Percentiles rank a stretch among this genome's conserved stretches.
These are phyloP conservation scores for Melanostigma gelatinosum DNA, from an alignment of 2,113 vertebrate species.

Conservation along the genomic window DNA sequence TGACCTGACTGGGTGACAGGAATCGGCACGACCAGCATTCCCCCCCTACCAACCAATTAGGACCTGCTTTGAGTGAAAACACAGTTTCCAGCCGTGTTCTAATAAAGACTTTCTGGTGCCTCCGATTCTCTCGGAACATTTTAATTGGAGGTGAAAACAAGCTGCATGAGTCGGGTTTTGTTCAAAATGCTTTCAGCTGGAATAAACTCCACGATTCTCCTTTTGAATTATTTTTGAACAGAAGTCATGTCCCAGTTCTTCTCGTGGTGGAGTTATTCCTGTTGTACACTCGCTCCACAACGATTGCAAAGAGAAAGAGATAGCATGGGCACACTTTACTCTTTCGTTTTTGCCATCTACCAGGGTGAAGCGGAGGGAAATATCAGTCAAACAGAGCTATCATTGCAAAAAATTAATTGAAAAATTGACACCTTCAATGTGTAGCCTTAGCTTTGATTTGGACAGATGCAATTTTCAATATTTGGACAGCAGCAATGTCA, in stretches of 20 bases:
- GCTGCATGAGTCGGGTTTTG: background rate
- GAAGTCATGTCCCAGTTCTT: constrained; percentile 47
- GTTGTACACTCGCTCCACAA: constrained; percentile 2
- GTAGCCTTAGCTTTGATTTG: background rate
- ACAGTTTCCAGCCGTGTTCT: background rate
- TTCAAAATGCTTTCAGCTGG: constrained; percentile 32
- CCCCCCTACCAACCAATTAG: constrained; percentile 9
- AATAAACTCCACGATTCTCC: background rate
- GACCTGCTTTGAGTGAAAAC: background rate
- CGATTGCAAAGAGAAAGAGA: constrained; percentile 7
- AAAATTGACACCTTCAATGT: background rate
- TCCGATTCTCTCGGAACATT: constrained; percentile 25
- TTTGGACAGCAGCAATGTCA: background rate
- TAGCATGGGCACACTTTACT: background rate
- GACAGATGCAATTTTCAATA: background rate
- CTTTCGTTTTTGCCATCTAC: background rate
- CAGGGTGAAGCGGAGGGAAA: background rate
- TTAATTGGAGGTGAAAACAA: constrained; percentile 51
- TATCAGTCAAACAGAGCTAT: background rate
- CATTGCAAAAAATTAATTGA: background rate
- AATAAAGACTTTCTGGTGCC: background rate
- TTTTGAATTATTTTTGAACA: constrained; percentile 48
- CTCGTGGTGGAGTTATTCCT: constrained; percentile 17
- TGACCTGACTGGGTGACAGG: constrained; percentile 9
- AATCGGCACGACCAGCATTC: background rate